Evolutionary conservation across 2,888 invertebrate genomes (phyloP).

Genomic region (Euclidia mi): DNA sequence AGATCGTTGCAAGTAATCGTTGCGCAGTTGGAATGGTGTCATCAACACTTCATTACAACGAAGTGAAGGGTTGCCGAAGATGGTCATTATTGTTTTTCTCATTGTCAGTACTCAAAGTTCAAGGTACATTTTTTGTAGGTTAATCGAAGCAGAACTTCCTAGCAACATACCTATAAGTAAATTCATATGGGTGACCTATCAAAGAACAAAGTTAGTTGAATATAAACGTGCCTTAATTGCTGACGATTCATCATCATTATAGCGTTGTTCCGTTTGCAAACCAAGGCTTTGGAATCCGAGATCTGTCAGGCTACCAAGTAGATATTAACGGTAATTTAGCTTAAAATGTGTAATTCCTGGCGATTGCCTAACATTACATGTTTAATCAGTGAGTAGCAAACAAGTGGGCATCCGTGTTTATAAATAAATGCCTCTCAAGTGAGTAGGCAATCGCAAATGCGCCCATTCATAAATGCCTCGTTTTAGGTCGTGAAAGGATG

Average conservation of each 20-base stretch:
- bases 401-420: background rate
- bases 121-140: constrained; percentile 68
- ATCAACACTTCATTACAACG: constrained; percentile 64
- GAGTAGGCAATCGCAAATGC: constrained; percentile 32
- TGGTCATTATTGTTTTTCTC: constrained; percentile 78
- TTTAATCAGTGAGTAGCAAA: background rate
- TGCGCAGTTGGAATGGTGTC: constrained; percentile 67
- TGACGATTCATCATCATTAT: no score
- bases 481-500: constrained; percentile 79
- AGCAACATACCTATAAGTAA: constrained; percentile 11
- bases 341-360: background rate
- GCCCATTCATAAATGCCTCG: constrained; percentile 48
- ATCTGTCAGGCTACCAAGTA: no score
- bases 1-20: constrained; percentile 24
- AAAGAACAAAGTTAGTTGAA: no score
- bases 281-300: no score
- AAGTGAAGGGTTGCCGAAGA: constrained; percentile 81
- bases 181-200: no score
- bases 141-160: constrained; percentile 48
- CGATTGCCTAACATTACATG: background rate
- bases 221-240: no score
- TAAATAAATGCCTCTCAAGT: constrained; percentile 23
- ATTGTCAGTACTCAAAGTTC: constrained; percentile 78
- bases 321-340: no score
- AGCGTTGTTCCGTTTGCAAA: no score